phyloP scores from a whole-genome alignment of 2,797 vertebrate genomes.

The Rhynchonycteris naso region DNA sequence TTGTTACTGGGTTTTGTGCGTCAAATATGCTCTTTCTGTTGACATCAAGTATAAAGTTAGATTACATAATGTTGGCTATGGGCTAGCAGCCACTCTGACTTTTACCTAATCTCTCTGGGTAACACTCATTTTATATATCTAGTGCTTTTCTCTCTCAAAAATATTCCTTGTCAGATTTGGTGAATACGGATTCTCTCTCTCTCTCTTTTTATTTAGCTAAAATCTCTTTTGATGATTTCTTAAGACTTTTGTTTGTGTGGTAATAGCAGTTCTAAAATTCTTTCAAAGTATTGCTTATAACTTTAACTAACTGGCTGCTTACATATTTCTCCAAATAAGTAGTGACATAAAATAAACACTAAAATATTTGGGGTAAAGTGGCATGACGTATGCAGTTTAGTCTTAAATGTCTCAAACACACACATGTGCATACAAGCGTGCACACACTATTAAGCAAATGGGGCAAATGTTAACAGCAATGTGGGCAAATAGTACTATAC shows the following conservation, averaged over 20 bases:
- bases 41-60: not conserved
- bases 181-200: not conserved
- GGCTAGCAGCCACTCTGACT: not conserved
- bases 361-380: not conserved
- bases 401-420: not conserved
- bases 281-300: not conserved
- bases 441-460: not conserved
- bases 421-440: not conserved
- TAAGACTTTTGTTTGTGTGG: not conserved
- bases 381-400: not conserved
- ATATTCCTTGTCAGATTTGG: not conserved
- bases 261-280: conserved; percentile 2
- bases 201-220: not conserved
- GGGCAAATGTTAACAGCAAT: not conserved
- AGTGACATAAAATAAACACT: conserved; percentile 24
- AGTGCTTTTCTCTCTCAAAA: not conserved
- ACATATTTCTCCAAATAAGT: not conserved
- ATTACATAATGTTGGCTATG: not conserved
- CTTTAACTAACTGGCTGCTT: not conserved
- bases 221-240: conserved; percentile 34
- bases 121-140: not conserved
- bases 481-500: not conserved
- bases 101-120: not conserved
- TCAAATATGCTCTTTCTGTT: not conserved
- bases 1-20: not conserved